Evolutionary conservation across 1,140 invertebrate genomes (phyloP).

Genomic region (Drosophila pseudoobscura): DNA sequence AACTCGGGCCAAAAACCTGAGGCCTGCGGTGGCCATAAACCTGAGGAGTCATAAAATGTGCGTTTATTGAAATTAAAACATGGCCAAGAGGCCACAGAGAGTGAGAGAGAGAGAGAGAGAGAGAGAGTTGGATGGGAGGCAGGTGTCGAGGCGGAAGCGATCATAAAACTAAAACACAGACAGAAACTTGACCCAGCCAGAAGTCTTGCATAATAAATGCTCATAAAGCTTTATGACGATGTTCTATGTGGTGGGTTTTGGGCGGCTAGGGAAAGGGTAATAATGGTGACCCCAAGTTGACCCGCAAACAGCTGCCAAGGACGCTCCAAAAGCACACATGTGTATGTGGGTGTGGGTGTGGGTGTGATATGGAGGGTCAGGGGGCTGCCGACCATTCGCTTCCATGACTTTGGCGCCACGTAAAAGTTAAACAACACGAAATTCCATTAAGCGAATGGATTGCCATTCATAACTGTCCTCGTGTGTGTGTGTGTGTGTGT

Average conservation of each 20-base stretch:
- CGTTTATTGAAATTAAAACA: constrained; percentile 71
- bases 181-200: constrained; percentile 37
- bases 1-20: constrained; percentile 27
- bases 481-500: constrained; percentile 14
- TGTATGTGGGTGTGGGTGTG: background rate
- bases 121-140: background rate
- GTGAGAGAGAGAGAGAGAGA: too few relatives aligned
- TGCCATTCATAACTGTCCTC: constrained; percentile 79
- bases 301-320: constrained; percentile 37
- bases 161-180: constrained; percentile 64
- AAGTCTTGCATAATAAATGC: constrained; percentile 77
- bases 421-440: constrained; percentile 77
- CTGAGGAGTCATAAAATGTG: constrained; percentile 60
- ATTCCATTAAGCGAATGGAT: constrained; percentile 81
- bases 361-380: background rate
- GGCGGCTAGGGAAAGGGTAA: background rate
- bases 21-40: constrained; percentile 23
- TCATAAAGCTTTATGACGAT: constrained; percentile 76
- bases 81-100: background rate
- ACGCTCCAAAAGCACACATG: constrained; percentile 16
- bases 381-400: too few relatives aligned
- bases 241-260: constrained; percentile 4
- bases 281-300: constrained; percentile 12
- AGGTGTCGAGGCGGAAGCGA: constrained; percentile 59
- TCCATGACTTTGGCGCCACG: constrained; percentile 24